A percentile compares a stretch with the other conserved stretches of the same genome.
These are phyloP conservation scores for Hesperophylax magnus DNA, from an alignment of 1,140 invertebrate genomes.

Conservation along the genomic window DNA sequence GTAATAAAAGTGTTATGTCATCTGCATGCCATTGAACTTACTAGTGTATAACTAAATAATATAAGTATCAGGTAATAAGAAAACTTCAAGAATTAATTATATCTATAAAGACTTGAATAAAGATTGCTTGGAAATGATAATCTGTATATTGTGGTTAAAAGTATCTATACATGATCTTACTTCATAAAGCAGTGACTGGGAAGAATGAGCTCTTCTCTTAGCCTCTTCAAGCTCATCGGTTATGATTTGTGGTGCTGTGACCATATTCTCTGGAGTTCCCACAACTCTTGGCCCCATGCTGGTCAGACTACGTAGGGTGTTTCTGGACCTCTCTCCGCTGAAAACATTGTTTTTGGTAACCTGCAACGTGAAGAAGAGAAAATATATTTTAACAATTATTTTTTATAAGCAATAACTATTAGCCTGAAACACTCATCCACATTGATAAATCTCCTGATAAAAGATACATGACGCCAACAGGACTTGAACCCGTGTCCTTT, in stretches of 20 bases:
- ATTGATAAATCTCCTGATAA: too few relatives aligned
- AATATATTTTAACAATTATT: neutral
- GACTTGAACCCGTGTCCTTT: too few relatives aligned
- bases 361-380: neutral
- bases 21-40: too few relatives aligned
- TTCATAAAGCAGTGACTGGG: slow-evolving; percentile 39
- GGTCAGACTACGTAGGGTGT: slow-evolving; percentile 29
- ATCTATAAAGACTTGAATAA: too few relatives aligned
- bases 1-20: too few relatives aligned
- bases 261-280: slow-evolving; percentile 40
- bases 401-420: too few relatives aligned
- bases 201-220: slow-evolving; percentile 26
- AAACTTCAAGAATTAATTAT: too few relatives aligned
- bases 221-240: slow-evolving; percentile 29
- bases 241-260: slow-evolving; percentile 33
- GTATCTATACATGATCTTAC: neutral
- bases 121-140: neutral
- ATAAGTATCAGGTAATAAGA: too few relatives aligned
- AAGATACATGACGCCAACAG: too few relatives aligned
- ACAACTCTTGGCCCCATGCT: slow-evolving; percentile 43
- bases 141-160: neutral
- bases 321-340: slow-evolving; percentile 45
- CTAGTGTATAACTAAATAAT: too few relatives aligned
- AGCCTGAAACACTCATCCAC: too few relatives aligned
- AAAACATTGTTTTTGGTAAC: slow-evolving; percentile 5